Conservation (phyloP, 1,140 invertebrate species). For the Pachypeltis micranthus region DNA sequence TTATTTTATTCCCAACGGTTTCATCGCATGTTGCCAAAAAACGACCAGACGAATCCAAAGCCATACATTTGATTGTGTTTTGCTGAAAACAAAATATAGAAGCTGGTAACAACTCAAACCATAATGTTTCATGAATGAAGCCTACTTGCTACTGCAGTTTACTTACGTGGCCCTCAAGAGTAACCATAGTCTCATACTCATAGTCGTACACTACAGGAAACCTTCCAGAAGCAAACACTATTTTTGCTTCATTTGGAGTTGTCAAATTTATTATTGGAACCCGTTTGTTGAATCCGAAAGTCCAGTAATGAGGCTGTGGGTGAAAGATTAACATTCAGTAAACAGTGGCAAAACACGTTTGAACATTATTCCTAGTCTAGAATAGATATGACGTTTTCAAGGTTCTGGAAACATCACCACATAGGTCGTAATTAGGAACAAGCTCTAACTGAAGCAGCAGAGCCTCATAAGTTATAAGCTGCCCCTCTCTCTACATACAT, state of each 20-base stretch:
- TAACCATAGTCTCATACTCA: conserved; percentile 7
- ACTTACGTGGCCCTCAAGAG: conserved; percentile 3
- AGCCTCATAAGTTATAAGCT: too few relatives aligned
- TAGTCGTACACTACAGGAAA: conserved; percentile 9
- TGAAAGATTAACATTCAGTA: background rate
- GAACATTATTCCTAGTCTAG: too few relatives aligned
- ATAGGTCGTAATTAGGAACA: too few relatives aligned
- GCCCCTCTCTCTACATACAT: too few relatives aligned
- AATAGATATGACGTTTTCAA: too few relatives aligned
- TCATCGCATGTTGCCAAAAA: background rate
- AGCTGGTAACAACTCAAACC: background rate
- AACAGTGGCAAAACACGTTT: too few relatives aligned
- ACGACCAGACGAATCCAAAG: background rate
- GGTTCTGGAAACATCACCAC: too few relatives aligned
- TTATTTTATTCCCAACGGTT: background rate
- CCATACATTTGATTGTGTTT: background rate
- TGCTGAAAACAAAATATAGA: background rate
- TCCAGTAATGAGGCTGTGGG: conserved; percentile 7
- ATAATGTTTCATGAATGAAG: background rate
- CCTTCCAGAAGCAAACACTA: conserved; percentile 4
- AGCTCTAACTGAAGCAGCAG: too few relatives aligned
- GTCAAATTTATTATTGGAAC: conserved; percentile 7
- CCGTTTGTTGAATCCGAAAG: conserved; percentile 3
- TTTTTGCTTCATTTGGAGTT: background rate
- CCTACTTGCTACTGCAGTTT: background rate